Evolutionary conservation across 92 coral and sea anemone species (phyloP), one percentile per base, ranked within the genome.

Genomic region (Zoanthus sociatus): DNA sequence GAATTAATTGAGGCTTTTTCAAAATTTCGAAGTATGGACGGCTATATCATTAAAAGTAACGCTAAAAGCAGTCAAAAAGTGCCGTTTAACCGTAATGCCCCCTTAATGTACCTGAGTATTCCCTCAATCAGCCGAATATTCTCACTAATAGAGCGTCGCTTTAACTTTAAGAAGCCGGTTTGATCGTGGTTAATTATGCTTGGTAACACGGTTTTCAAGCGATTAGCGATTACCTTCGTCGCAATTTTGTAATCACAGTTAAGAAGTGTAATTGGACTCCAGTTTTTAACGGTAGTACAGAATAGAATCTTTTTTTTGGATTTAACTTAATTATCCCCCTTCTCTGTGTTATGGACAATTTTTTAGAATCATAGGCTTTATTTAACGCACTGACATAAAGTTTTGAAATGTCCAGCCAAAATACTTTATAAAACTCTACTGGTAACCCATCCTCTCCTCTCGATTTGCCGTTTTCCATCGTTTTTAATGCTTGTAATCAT

Each of bases 161-260:
- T 37, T 37, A 37, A 37, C 42, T 37, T 37, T 37, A 37, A 37
- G 42, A 37, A 37, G 4, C 42, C 42, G 2, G 42, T 37, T 86
- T 90, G 90, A 82, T 90, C 90, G 5, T 69, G 21, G 37, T 89
- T 44, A 9, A 89, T 77, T 15, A 78, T 67, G 32, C 21, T 50
- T 73, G 93, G 87, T 7, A 90, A 68, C 4, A 76, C 86, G 6
- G 56, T 42, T 56, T 66, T 72, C 9, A 87, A 71, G 68, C 90
- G 85, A 45, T 53, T 83, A 37, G 76, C 79, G 7, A 70, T 70
- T 7, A 12, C 75, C 42, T 70, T 70, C 46, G 75, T 7, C 12
- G 77, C 53, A 10, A 37, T 42, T 72, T 72, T 72, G 53, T 72
- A 72, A 42, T 72, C 77, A 16, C 77, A 72, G 21, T 72, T 72